phyloP scores from a whole-genome alignment of 2,797 vertebrate genomes.

The Acridotheres tristis region DNA sequence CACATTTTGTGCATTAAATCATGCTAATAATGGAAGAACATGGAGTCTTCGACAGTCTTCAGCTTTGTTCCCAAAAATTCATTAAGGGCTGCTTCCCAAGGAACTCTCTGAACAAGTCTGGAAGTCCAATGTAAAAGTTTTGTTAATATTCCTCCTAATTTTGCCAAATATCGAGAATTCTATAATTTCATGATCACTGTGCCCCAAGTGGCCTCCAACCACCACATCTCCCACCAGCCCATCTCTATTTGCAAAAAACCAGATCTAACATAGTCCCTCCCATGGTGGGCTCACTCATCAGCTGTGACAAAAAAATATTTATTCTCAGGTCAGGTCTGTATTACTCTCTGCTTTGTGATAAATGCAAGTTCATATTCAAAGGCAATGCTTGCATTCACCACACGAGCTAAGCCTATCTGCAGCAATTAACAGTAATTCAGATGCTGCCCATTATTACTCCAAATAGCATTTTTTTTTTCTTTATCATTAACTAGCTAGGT shows the following conservation, averaged over 20 bases:
- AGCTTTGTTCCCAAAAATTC: neutral
- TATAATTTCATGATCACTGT: too few species aligned
- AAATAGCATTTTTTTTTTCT: slow-evolving; percentile 4
- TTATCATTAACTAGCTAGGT: slow-evolving; percentile 39
- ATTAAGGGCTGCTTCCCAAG: too few species aligned
- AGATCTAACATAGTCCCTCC: too few species aligned
- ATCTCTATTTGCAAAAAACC: too few species aligned
- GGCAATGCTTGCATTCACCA: slow-evolving; percentile 51
- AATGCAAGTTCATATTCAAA: slow-evolving; percentile 62
- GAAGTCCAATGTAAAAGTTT: too few species aligned
- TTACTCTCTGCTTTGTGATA: slow-evolving; percentile 32
- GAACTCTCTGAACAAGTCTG: too few species aligned
- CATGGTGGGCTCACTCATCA: too few species aligned
- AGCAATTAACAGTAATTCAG: slow-evolving; percentile 60
- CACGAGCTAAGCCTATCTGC: slow-evolving; percentile 12
- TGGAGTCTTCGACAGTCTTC: neutral
- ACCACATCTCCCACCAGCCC: too few species aligned
- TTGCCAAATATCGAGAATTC: too few species aligned
- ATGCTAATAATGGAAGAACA: neutral
- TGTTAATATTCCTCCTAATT: too few species aligned
- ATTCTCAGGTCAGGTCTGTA: neutral
- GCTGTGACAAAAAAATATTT: neutral
- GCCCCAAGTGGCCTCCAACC: too few species aligned
- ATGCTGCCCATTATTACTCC: slow-evolving; percentile 42
- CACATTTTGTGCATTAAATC: neutral